Percentiles rank a stretch among this genome's conserved stretches.
Evolutionary conservation across 2,113 vertebrate species (phyloP).

Genomic region (Coptodon rendalli): DNA sequence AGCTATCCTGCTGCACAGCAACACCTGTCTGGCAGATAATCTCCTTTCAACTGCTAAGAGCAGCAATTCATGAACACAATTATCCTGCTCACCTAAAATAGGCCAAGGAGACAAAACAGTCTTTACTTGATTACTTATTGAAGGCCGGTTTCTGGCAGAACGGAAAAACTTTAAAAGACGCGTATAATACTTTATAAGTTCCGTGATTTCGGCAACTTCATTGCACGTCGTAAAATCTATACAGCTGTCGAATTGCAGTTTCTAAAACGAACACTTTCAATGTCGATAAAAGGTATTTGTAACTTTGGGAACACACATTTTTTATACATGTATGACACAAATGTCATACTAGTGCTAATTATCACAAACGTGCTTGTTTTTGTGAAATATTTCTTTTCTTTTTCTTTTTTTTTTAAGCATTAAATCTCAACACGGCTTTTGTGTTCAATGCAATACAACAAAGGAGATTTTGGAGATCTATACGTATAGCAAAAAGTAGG

Average conservation of each 20-base stretch:
- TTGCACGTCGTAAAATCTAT: not conserved
- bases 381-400: not conserved
- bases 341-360: not conserved
- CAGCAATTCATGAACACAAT: not conserved
- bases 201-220: not conserved
- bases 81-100: conserved; percentile 3
- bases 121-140: not conserved
- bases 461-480: not conserved
- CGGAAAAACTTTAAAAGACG: not conserved
- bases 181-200: not conserved
- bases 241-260: not conserved
- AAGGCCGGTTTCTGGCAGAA: not conserved
- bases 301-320: not conserved
- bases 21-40: not conserved
- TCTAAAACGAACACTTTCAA: not conserved
- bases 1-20: not conserved
- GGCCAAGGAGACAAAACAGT: not conserved
- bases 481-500: not conserved
- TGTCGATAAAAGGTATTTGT: not conserved
- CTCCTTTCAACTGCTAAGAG: not conserved
- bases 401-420: not conserved
- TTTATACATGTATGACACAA: not conserved
- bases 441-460: not conserved
- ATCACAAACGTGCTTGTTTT: not conserved
- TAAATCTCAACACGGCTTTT: not conserved